Conservation (phyloP, 2,797 vertebrate genomes). For the Aulostomus chinensis region DNA sequence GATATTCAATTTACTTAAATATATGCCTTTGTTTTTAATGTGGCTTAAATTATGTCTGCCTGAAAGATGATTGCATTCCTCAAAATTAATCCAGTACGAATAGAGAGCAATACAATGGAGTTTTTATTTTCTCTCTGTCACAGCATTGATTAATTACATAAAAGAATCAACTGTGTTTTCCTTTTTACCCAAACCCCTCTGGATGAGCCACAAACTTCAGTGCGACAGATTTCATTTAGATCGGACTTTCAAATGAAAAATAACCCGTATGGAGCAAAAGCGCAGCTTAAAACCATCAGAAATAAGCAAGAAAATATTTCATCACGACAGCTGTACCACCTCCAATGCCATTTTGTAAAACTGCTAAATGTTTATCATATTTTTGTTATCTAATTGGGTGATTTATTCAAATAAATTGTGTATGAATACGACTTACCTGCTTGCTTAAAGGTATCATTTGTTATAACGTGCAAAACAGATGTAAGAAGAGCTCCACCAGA, state of each 20-base stretch:
- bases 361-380: neutral
- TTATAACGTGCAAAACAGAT: too few species aligned
- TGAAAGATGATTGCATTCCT: constrained; percentile 1
- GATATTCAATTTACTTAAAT: neutral
- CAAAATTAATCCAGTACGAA: neutral
- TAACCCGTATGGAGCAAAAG: too few species aligned
- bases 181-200: too few species aligned
- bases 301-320: neutral
- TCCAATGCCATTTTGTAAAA: neutral
- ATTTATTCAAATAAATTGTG: too few species aligned
- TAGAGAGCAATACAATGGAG: neutral
- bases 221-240: neutral
- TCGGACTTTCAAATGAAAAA: neutral
- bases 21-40: neutral
- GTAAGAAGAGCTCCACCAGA: too few species aligned
- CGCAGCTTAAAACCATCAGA: too few species aligned
- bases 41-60: neutral
- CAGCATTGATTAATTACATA: neutral
- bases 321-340: too few species aligned
- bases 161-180: too few species aligned
- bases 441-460: too few species aligned
- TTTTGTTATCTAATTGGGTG: too few species aligned
- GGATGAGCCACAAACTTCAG: neutral
- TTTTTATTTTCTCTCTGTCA: too few species aligned
- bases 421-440: too few species aligned